These are phyloP conservation scores for Myotis planiceps DNA, from an alignment of 2,797 vertebrate species.

Conservation along the genomic window DNA sequence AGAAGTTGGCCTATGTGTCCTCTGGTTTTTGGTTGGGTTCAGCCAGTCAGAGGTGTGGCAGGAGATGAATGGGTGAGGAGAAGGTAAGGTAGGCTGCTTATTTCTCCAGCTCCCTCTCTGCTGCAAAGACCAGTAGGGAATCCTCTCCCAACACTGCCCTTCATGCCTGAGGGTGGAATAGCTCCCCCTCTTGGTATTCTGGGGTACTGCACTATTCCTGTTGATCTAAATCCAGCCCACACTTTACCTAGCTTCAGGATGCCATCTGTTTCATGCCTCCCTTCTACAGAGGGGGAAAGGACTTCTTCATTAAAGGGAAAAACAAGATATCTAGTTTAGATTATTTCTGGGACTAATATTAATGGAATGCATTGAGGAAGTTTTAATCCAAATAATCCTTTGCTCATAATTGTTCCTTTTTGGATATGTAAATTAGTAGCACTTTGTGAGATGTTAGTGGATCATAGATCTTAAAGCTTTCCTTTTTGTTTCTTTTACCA, in stretches of 20 bases:
- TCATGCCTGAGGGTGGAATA: neutral
- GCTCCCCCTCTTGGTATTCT: neutral
- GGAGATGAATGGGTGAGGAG: neutral
- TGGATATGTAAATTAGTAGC: neutral
- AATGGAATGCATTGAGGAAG: neutral
- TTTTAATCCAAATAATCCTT: neutral
- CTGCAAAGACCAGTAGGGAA: neutral
- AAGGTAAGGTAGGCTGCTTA: neutral
- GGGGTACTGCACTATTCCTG: neutral
- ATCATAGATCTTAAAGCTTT: neutral
- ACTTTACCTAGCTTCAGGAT: neutral
- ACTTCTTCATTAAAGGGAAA: conserved; percentile 48
- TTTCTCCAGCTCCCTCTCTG: neutral
- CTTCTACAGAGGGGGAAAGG: neutral
- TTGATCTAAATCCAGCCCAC: neutral
- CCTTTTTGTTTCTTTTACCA: neutral
- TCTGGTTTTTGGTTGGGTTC: neutral
- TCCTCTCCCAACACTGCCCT: neutral
- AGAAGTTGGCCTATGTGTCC: neutral
- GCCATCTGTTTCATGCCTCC: neutral
- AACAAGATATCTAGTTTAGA: neutral
- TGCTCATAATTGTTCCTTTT: neutral
- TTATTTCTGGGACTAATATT: neutral
- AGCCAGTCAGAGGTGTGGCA: neutral
- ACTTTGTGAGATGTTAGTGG: neutral